These are phyloP conservation scores for Fregetta grallaria DNA, from an alignment of 2,113 vertebrate species.

Conservation along the genomic window DNA sequence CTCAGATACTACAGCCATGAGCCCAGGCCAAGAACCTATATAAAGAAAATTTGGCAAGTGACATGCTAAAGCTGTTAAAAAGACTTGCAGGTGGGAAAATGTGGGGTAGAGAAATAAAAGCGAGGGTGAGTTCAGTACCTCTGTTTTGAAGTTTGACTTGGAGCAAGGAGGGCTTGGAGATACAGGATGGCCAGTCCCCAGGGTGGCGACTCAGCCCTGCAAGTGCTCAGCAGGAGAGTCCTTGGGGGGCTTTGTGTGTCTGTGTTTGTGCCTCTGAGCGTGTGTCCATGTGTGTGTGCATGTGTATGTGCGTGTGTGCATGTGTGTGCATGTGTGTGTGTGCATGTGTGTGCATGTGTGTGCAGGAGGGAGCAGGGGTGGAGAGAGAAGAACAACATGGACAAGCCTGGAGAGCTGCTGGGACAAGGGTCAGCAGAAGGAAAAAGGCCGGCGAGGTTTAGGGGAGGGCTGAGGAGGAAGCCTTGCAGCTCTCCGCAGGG, in stretches of 20 bases:
- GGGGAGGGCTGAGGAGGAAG: background rate
- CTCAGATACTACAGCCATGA: conserved; percentile 10
- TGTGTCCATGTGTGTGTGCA: no score
- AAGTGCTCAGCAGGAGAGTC: background rate
- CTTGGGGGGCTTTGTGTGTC: background rate
- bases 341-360: no score
- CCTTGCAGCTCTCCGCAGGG: background rate
- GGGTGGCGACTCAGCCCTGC: background rate
- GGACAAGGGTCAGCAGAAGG: background rate
- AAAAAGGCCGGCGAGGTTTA: background rate
- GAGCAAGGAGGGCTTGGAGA: background rate
- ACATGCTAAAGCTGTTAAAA: background rate
- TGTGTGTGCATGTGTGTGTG: background rate
- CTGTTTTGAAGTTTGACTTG: background rate
- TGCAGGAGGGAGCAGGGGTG: background rate
- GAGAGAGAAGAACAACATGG: background rate
- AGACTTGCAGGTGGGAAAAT: background rate
- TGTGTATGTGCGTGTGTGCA: fast-evolving
- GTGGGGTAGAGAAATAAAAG: background rate
- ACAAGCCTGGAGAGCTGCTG: background rate
- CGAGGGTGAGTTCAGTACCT: background rate
- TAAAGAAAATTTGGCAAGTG: background rate
- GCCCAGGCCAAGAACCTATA: background rate
- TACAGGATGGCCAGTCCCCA: fast-evolving
- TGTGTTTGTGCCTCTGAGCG: background rate